phyloP scores from a whole-genome alignment of 2,888 invertebrate species.

The Plebejus melissa region DNA sequence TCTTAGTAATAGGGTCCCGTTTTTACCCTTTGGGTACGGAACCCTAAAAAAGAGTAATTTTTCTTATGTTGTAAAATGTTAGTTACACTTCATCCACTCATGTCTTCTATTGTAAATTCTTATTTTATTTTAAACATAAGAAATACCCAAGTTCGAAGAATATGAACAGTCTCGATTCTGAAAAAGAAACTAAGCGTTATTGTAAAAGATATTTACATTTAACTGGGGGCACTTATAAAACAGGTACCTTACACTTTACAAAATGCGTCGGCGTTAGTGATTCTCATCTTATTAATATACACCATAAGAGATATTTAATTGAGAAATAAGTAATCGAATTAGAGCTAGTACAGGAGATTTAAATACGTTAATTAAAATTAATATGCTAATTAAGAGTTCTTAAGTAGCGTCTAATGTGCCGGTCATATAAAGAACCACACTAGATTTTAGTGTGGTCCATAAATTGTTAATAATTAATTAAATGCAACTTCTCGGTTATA shows the following conservation, averaged over 20 bases:
- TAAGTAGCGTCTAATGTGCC: constrained; percentile 6
- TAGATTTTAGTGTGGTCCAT: constrained; percentile 3
- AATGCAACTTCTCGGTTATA: not conserved
- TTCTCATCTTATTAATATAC: constrained; percentile 3
- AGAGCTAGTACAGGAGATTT: not conserved
- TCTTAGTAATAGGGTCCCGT: no score
- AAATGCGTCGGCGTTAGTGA: not conserved
- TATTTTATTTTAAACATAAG: no score
- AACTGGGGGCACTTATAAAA: no score
- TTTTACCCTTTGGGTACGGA: no score
- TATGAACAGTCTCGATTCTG: no score
- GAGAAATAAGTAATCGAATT: constrained; percentile 17
- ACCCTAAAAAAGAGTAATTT: no score
- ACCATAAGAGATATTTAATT: not conserved
- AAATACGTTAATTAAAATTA: constrained; percentile 14
- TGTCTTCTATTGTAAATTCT: no score
- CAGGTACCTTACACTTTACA: not conserved
- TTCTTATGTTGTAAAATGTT: no score
- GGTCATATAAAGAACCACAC: not conserved
- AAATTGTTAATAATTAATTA: constrained; percentile 4
- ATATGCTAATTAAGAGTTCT: constrained; percentile 8
- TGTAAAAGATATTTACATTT: no score
- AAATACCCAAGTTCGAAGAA: no score
- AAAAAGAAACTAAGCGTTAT: no score
- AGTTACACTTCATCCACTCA: no score